These are phyloP conservation scores for Aythya baeri DNA, from an alignment of 2,113 vertebrate genomes.

Conservation along the genomic window DNA sequence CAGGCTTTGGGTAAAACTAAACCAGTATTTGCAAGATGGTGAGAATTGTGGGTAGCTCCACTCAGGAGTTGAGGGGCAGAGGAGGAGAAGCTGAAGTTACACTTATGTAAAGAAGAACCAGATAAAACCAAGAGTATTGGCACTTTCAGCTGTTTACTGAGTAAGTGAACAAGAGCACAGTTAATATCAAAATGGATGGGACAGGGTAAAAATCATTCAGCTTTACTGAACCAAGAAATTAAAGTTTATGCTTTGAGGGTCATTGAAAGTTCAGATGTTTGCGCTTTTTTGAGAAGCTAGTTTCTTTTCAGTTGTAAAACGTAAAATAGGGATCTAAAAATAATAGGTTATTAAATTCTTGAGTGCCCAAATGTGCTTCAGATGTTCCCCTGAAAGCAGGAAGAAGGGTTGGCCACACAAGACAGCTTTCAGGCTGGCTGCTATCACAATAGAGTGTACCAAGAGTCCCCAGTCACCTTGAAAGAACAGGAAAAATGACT, in stretches of 20 bases:
- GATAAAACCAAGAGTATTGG: neutral
- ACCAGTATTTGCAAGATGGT: rapidly evolving
- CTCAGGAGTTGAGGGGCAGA: rapidly evolving
- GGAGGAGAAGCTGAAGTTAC: neutral
- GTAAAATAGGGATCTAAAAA: neutral
- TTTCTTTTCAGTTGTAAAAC: neutral
- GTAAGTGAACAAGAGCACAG: neutral
- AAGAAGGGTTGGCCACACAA: neutral
- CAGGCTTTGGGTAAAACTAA: neutral
- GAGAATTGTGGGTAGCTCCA: neutral
- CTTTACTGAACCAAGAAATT: neutral
- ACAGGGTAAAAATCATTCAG: neutral
- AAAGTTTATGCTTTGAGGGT: neutral
- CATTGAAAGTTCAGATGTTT: neutral
- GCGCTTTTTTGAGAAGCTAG: neutral
- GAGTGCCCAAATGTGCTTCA: neutral
- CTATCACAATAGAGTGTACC: neutral
- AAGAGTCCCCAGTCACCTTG: neutral
- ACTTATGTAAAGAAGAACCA: neutral
- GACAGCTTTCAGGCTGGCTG: neutral
- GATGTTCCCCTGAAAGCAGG: neutral
- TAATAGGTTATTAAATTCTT: neutral
- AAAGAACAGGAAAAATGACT: neutral
- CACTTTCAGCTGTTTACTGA: neutral
- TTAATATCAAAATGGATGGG: neutral